phyloP scores from a whole-genome alignment of 2,113 vertebrate genomes.

The Pluvianellus socialis region DNA sequence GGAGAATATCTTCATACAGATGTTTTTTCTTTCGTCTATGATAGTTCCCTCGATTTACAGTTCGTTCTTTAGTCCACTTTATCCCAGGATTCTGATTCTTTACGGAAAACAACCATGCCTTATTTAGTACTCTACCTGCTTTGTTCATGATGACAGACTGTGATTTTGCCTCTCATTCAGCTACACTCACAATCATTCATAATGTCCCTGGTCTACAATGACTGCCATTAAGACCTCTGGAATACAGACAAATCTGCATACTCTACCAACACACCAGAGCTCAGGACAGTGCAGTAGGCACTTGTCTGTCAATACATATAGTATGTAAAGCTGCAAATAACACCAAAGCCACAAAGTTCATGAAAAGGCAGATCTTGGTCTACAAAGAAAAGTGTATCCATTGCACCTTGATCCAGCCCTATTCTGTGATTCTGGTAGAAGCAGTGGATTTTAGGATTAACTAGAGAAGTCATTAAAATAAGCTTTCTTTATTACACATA shows the following conservation, averaged over 20 bases:
- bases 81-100: background rate
- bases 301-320: background rate
- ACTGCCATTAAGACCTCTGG: background rate
- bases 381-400: background rate
- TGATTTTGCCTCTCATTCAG: background rate
- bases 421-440: background rate
- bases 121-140: background rate
- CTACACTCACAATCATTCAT: background rate
- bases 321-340: background rate
- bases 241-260: background rate
- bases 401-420: background rate
- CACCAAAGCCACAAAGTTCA: background rate
- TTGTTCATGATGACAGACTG: background rate
- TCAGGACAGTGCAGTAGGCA: background rate
- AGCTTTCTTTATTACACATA: no score
- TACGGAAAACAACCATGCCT: fast-evolving
- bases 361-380: background rate
- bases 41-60: background rate
- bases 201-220: background rate
- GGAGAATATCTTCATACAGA: background rate
- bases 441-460: background rate
- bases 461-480: background rate
- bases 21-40: background rate
- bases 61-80: background rate
- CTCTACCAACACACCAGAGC: background rate